Evolutionary conservation across 2,888 invertebrate genomes (phyloP).

Genomic region (Leptinotarsa haldemani): DNA sequence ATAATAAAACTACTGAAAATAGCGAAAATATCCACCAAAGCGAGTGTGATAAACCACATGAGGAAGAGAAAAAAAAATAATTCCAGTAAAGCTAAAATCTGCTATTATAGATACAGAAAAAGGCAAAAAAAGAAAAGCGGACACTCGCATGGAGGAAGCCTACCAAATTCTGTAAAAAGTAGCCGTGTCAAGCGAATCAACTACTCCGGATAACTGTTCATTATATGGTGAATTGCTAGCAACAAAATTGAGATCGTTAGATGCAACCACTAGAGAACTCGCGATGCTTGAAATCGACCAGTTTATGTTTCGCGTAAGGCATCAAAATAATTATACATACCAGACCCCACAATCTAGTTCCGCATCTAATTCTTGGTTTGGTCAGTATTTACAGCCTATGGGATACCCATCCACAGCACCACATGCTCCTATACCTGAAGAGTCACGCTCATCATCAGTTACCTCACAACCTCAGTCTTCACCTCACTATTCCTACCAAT

Average conservation of each 20-base stretch:
- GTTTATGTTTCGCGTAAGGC: neutral
- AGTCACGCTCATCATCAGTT: conserved; percentile 18
- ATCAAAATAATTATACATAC: conserved; percentile 17
- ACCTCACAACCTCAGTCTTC: conserved; percentile 8
- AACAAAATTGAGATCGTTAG: conserved; percentile 21
- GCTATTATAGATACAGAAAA: conserved; percentile 11
- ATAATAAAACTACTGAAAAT: neutral
- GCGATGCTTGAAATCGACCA: conserved; percentile 22
- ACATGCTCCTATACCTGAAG: conserved; percentile 10
- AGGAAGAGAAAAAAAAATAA: conserved; percentile 14
- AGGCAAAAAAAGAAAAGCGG: conserved; percentile 16
- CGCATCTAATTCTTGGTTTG: conserved; percentile 19
- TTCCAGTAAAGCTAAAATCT: conserved; percentile 13
- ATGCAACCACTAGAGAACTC: conserved; percentile 5
- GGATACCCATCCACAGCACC: conserved; percentile 16
- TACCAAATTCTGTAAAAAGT: conserved; percentile 17
- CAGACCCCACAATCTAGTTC: conserved; percentile 17
- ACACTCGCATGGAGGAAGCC: conserved; percentile 20
- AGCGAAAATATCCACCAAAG: conserved; percentile 2
- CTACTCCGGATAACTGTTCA: conserved; percentile 22
- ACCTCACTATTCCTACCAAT: conserved; percentile 2
- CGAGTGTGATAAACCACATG: neutral
- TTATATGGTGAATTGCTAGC: conserved; percentile 13
- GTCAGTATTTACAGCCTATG: conserved; percentile 20
- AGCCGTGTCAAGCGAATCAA: neutral